Conservation (phyloP, 2,888 invertebrate genomes). For the Tetheella fluctuosa region DNA sequence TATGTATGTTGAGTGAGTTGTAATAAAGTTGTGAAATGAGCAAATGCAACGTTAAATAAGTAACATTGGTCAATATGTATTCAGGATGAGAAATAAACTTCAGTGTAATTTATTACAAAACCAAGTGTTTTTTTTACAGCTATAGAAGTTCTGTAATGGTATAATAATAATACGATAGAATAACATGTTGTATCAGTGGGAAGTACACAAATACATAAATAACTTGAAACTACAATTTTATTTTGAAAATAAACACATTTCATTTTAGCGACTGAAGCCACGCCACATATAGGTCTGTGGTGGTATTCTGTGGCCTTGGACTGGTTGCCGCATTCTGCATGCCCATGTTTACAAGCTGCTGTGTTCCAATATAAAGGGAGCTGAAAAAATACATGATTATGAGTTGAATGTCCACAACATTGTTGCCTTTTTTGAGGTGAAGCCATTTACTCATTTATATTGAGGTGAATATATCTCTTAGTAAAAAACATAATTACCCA, state of each 20-base stretch:
- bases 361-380: constrained; percentile 72
- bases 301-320: neutral
- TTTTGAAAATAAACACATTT: constrained; percentile 8
- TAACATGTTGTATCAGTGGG: constrained; percentile 9
- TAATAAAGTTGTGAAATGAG: constrained; percentile 75
- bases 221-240: constrained; percentile 7
- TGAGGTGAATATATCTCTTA: constrained; percentile 6
- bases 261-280: constrained; percentile 5
- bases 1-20: constrained; percentile 78
- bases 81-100: constrained; percentile 82
- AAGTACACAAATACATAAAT: constrained; percentile 9
- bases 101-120: constrained; percentile 83
- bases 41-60: constrained; percentile 58
- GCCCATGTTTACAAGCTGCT: constrained; percentile 52
- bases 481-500: constrained; percentile 22
- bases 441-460: neutral
- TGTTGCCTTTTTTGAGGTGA: neutral
- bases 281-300: neutral
- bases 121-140: constrained; percentile 42
- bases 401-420: too few species aligned
- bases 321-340: neutral
- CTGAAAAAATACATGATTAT: too few species aligned
- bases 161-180: constrained; percentile 7
- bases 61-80: constrained; percentile 79
- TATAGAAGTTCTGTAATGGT: constrained; percentile 1